phyloP scores from a whole-genome alignment of 2,113 vertebrate genomes.

The Laterallus jamaicensis region DNA sequence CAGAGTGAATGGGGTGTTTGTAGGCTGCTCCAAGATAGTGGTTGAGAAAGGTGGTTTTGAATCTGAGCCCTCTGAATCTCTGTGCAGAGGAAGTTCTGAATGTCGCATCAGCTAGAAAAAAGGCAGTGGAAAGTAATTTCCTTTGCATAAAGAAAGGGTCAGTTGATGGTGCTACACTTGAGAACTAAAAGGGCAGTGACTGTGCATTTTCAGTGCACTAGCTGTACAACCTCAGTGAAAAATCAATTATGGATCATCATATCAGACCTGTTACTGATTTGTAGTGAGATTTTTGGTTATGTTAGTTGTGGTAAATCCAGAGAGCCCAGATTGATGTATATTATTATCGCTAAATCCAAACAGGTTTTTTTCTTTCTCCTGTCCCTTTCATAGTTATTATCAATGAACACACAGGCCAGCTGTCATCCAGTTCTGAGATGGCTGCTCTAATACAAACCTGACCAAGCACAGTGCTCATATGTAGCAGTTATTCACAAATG shows the following conservation, averaged over 20 bases:
- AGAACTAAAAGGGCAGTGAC: not conserved
- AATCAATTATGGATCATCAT: not conserved
- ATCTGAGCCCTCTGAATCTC: not conserved
- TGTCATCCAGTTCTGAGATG: not conserved
- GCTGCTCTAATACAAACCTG: not conserved
- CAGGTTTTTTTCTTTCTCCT: not conserved
- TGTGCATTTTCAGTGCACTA: not conserved
- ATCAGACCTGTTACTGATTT: not conserved
- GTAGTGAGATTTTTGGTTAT: not conserved
- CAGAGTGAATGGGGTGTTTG: not conserved
- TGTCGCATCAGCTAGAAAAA: not conserved
- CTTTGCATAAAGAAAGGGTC: not conserved
- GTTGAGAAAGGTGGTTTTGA: not conserved
- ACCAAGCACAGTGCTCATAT: too few species aligned
- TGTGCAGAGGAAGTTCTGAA: not conserved
- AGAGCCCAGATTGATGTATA: not conserved
- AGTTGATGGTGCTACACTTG: not conserved
- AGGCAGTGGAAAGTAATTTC: not conserved
- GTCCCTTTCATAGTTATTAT: not conserved
- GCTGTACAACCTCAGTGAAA: not conserved
- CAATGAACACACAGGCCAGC: not conserved
- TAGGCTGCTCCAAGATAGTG: not conserved
- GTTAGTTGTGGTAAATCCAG: not conserved
- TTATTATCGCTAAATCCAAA: not conserved
- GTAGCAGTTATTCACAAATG: not conserved